phyloP scores from a whole-genome alignment of 2,797 vertebrate genomes.

The Echiichthys vipera region DNA sequence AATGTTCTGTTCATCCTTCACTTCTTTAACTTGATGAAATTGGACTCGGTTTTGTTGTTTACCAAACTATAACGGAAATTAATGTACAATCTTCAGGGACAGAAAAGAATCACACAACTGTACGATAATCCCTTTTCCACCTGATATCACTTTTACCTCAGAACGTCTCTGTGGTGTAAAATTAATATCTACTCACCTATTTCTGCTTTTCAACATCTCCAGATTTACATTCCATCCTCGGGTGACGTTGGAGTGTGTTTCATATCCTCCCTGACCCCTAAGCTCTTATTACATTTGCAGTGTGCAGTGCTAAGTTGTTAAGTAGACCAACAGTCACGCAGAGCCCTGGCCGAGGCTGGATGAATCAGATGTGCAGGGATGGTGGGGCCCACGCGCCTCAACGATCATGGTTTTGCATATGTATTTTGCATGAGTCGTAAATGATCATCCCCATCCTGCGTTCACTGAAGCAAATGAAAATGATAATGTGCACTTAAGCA shows the following conservation, averaged over 20 bases:
- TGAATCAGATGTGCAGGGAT: slow-evolving; percentile 39
- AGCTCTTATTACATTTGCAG: slow-evolving; percentile 36
- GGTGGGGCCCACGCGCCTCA: not conserved
- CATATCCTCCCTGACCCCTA: slow-evolving; percentile 41
- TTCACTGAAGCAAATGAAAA: slow-evolving; percentile 26
- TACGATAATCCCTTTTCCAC: slow-evolving; percentile 28
- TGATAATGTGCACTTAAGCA: slow-evolving; percentile 6
- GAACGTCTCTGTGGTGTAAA: slow-evolving; percentile 5
- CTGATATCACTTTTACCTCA: slow-evolving; percentile 24
- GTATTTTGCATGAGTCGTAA: slow-evolving; percentile 4
- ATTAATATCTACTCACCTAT: slow-evolving; percentile 28
- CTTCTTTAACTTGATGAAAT: slow-evolving; percentile 19
- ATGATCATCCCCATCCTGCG: slow-evolving; percentile 7
- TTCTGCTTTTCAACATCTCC: slow-evolving; percentile 39
- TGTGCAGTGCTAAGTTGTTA: slow-evolving; percentile 32
- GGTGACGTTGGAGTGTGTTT: slow-evolving; percentile 40
- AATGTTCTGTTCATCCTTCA: slow-evolving; percentile 24
- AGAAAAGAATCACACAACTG: not conserved
- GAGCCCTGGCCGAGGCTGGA: slow-evolving; percentile 10
- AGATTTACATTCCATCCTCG: slow-evolving; percentile 42
- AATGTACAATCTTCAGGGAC: not conserved
- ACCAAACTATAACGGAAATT: slow-evolving; percentile 11
- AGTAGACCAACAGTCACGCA: slow-evolving; percentile 48
- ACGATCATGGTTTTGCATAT: slow-evolving; percentile 39
- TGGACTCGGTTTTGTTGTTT: slow-evolving; percentile 22